phyloP scores from a whole-genome alignment of 1,140 invertebrate genomes.

The Drosophila ironensis region DNA sequence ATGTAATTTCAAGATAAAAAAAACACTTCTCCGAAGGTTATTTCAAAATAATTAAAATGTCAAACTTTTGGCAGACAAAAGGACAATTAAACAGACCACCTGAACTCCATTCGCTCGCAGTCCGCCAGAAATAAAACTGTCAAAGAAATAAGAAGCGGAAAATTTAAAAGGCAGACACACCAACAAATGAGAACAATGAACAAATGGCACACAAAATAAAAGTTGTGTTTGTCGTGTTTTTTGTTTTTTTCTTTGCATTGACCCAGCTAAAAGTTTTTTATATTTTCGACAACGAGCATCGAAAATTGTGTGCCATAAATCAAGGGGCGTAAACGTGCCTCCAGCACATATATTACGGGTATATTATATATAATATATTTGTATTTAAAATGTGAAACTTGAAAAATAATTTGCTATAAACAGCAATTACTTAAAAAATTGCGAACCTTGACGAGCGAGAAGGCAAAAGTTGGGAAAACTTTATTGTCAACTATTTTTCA shows the following conservation, averaged over 20 bases:
- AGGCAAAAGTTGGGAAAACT: slow-evolving; percentile 34
- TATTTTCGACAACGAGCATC: slow-evolving; percentile 62
- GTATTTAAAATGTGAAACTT: slow-evolving; percentile 26
- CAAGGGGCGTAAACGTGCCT: slow-evolving; percentile 44
- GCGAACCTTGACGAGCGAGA: slow-evolving; percentile 42
- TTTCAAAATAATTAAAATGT: slow-evolving; percentile 24
- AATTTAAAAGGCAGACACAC: slow-evolving; percentile 6
- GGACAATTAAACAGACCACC: slow-evolving; percentile 21
- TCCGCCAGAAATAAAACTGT: slow-evolving; percentile 38
- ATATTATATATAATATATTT: background rate
- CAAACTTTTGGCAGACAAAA: slow-evolving; percentile 10
- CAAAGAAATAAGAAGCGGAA: slow-evolving; percentile 31
- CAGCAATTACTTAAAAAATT: slow-evolving; percentile 69
- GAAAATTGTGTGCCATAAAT: slow-evolving; percentile 68
- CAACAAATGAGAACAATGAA: slow-evolving; percentile 29
- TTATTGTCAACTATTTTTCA: slow-evolving; percentile 59
- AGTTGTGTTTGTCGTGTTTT: slow-evolving; percentile 17
- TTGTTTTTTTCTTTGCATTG: slow-evolving; percentile 2
- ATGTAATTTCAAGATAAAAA: background rate
- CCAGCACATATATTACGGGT: slow-evolving; percentile 2
- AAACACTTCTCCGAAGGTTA: background rate
- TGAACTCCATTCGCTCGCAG: slow-evolving; percentile 35
- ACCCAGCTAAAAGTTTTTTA: slow-evolving; percentile 38
- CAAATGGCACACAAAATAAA: slow-evolving; percentile 54
- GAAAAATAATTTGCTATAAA: slow-evolving; percentile 67